phyloP scores from a whole-genome alignment of 2,113 vertebrate species.

The Alces alces region DNA sequence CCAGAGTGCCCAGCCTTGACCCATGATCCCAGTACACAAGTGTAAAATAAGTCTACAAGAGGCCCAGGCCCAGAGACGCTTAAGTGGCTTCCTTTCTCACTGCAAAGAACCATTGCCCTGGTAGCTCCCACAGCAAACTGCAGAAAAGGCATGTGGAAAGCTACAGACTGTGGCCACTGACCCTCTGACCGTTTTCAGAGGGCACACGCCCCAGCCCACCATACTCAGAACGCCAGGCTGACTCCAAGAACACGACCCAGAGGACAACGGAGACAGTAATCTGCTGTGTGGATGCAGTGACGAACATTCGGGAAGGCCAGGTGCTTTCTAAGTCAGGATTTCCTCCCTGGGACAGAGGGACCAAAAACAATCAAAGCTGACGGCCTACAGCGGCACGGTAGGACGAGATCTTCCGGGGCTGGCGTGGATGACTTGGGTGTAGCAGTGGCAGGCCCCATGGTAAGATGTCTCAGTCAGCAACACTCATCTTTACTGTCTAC shows the following conservation, averaged over 20 bases:
- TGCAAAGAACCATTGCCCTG: not conserved
- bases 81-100: not conserved
- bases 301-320: constrained; percentile 13
- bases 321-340: not conserved
- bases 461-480: not conserved
- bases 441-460: not conserved
- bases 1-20: not conserved
- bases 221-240: not conserved
- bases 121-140: not conserved
- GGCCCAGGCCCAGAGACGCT: not conserved
- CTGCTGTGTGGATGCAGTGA: not conserved
- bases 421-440: not conserved
- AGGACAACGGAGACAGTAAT: not conserved
- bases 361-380: not conserved
- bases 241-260: not conserved
- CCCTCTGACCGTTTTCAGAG: not conserved
- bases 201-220: not conserved
- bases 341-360: not conserved
- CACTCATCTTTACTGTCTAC: not conserved
- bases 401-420: not conserved
- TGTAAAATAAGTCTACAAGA: not conserved
- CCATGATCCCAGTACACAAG: not conserved
- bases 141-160: not conserved
- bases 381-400: fast-evolving
- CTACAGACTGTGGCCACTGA: not conserved